Conservation (phyloP, 2,888 invertebrate genomes). For the Drosophila nigritarsus region DNA sequence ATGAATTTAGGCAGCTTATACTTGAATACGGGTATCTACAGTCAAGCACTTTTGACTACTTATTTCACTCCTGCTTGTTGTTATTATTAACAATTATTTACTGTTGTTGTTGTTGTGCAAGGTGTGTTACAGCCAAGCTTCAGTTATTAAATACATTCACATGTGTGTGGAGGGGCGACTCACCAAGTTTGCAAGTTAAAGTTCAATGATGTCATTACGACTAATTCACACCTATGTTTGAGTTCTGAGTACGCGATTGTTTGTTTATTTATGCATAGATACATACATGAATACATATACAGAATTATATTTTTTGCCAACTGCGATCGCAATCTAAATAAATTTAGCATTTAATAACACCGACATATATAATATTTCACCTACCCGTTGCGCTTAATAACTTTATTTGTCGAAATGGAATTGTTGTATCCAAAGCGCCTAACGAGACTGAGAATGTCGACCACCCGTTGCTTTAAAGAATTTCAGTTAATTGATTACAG, state of each 20-base stretch:
- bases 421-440: conserved; percentile 44
- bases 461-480: conserved; percentile 66
- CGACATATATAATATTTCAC: conserved; percentile 35
- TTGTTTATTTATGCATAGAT: conserved; percentile 37
- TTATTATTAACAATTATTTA: conserved; percentile 43
- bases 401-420: conserved; percentile 74
- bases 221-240: conserved; percentile 81
- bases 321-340: conserved; percentile 61
- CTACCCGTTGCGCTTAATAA: conserved; percentile 63
- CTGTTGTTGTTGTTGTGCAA: conserved; percentile 38
- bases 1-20: not conserved
- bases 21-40: conserved; percentile 16
- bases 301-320: conserved; percentile 22
- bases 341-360: conserved; percentile 64
- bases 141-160: conserved; percentile 56
- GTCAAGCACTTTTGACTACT: conserved; percentile 4
- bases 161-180: conserved; percentile 42
- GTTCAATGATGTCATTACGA: conserved; percentile 80
- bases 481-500: conserved; percentile 69
- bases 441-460: conserved; percentile 55
- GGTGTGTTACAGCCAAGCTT: conserved; percentile 76
- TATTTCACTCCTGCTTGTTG: conserved; percentile 14
- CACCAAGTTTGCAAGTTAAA: conserved; percentile 72
- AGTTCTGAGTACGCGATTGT: conserved; percentile 67
- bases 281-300: conserved; percentile 17